phyloP scores from a whole-genome alignment of 2,113 vertebrate species.

The Caranx ignobilis region DNA sequence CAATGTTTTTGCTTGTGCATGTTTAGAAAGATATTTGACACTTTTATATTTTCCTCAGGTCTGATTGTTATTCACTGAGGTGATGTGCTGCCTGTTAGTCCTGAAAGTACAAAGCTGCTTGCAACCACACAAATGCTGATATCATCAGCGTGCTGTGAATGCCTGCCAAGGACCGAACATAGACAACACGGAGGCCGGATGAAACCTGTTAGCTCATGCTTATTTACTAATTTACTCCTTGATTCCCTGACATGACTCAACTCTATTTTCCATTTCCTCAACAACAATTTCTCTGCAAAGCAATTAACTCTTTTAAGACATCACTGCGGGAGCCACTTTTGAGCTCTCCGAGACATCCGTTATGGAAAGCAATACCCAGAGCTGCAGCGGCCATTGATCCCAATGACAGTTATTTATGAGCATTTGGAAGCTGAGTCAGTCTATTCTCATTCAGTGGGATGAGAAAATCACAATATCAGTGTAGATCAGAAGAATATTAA shows the following conservation, averaged over 20 bases:
- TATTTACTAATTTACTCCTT: constrained; percentile 46
- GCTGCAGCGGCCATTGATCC: constrained; percentile 29
- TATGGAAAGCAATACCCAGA: constrained; percentile 24
- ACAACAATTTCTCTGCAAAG: constrained; percentile 36
- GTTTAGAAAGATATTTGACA: background rate
- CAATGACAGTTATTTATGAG: constrained; percentile 20
- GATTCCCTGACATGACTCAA: constrained; percentile 29
- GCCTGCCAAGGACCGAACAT: constrained; percentile 21
- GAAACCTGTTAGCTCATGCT: constrained; percentile 39
- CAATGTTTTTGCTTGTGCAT: background rate
- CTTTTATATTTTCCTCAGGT: background rate
- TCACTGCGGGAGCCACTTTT: constrained; percentile 20
- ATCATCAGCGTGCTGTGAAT: constrained; percentile 33
- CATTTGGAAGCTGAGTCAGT: constrained; percentile 14
- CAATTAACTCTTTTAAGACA: constrained; percentile 22
- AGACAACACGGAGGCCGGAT: constrained; percentile 18
- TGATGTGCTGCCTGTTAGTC: background rate
- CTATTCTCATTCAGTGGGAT: background rate
- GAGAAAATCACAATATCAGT: constrained; percentile 3
- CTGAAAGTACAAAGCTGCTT: constrained; percentile 18
- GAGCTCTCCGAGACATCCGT: constrained; percentile 16
- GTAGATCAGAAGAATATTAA: background rate
- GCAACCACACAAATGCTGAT: constrained; percentile 19
- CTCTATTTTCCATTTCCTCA: constrained; percentile 39
- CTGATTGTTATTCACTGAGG: background rate